Evolutionary conservation across 2,113 vertebrate genomes (phyloP).

Genomic region (Melanocharis versteri): DNA sequence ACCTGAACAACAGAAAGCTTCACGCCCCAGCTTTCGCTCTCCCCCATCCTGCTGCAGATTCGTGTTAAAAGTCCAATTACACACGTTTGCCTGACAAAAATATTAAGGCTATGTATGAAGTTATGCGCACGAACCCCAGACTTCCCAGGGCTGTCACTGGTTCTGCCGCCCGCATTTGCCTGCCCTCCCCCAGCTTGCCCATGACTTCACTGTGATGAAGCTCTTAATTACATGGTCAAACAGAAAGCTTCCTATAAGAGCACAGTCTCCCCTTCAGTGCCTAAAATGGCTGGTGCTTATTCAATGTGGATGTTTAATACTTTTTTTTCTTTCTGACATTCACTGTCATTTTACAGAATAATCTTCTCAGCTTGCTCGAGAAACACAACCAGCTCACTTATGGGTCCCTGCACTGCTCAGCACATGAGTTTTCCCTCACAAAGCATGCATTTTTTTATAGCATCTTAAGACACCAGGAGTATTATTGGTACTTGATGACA

Average conservation of each 20-base stretch:
- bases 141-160: not conserved
- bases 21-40: not conserved
- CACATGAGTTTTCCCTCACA: not conserved
- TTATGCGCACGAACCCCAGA: not conserved
- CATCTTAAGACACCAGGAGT: not conserved
- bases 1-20: not conserved
- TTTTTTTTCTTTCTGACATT: not conserved
- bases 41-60: not conserved
- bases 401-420: not conserved
- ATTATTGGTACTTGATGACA: constrained; percentile 1
- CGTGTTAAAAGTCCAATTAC: not conserved
- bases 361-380: not conserved
- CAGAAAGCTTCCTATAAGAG: not conserved
- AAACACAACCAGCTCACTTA: constrained; percentile 2
- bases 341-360: not conserved
- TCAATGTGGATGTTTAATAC: not conserved
- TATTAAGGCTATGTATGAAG: not conserved
- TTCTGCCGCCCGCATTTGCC: fast-evolving
- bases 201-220: not conserved
- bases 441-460: not conserved
- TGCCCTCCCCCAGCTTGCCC: not conserved
- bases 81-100: not conserved
- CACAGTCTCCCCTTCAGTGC: not conserved
- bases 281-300: not conserved
- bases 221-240: not conserved